Evolutionary conservation across 1,140 invertebrate genomes (phyloP).

Genomic region (Medauroidea extradentata): DNA sequence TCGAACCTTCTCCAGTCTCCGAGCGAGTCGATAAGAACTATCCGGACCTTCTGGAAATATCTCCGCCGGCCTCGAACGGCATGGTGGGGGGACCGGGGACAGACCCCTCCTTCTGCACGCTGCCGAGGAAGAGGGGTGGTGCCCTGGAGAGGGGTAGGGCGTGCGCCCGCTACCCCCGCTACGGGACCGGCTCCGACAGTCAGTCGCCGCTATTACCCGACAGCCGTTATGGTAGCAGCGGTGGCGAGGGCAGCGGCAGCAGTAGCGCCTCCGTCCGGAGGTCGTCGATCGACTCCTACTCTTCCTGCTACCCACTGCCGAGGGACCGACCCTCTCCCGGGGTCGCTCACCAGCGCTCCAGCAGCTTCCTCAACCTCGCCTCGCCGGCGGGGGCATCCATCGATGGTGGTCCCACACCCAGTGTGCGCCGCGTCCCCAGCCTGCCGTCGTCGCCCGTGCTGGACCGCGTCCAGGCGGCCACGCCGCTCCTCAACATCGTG

Average conservation of each 20-base stretch:
- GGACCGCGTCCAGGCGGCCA: slow-evolving; percentile 13
- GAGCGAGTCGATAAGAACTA: slow-evolving; percentile 50
- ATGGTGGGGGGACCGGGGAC: slow-evolving; percentile 1
- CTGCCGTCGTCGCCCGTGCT: slow-evolving; percentile 36
- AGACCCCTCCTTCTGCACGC: slow-evolving; percentile 51
- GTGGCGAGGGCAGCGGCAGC: slow-evolving; percentile 37
- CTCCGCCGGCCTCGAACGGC: slow-evolving; percentile 44
- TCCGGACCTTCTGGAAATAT: slow-evolving; percentile 62
- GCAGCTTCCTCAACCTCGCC: slow-evolving; percentile 22
- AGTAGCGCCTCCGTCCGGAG: slow-evolving; percentile 7
- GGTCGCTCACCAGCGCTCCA: slow-evolving; percentile 17
- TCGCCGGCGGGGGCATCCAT: neutral
- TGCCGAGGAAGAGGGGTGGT: slow-evolving; percentile 47
- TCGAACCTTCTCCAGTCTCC: neutral
- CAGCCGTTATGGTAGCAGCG: slow-evolving; percentile 46
- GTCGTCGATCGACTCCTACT: slow-evolving; percentile 20
- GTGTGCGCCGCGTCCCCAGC: slow-evolving; percentile 26
- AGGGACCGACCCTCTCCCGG: neutral
- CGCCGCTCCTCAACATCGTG: slow-evolving; percentile 20
- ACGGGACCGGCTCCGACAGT: slow-evolving; percentile 59
- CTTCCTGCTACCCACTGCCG: slow-evolving; percentile 16
- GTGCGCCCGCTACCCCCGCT: slow-evolving; percentile 59
- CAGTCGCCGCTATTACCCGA: slow-evolving; percentile 58
- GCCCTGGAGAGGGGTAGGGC: slow-evolving; percentile 47
- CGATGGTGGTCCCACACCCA: neutral